Percentiles rank a stretch among this genome's conserved stretches.
phyloP scores from a whole-genome alignment of 2,113 vertebrate species.

The Epinephelus cyanopodus region DNA sequence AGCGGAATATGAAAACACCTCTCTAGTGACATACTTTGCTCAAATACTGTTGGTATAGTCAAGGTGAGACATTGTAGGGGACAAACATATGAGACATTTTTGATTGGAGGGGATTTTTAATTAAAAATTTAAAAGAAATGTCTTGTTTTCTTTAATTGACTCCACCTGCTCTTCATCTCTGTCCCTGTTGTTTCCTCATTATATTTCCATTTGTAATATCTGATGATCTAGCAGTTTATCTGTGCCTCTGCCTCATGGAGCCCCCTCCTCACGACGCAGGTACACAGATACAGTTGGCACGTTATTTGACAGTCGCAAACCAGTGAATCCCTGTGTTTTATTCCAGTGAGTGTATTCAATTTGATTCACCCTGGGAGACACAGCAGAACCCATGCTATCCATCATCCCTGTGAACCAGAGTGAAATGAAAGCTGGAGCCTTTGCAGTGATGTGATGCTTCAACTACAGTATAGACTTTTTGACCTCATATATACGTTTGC shows the following conservation, averaged over 20 bases:
- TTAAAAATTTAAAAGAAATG: neutral
- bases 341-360: conserved; percentile 45
- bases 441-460: neutral
- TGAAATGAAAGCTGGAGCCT: conserved; percentile 13
- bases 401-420: conserved; percentile 37
- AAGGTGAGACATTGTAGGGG: too few relatives aligned
- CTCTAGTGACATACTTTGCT: too few relatives aligned
- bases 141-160: conserved; percentile 31
- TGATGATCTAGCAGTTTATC: conserved; percentile 58
- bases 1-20: too few relatives aligned
- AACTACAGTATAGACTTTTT: neutral
- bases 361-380: conserved; percentile 39
- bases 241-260: conserved; percentile 23
- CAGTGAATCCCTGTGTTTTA: conserved; percentile 51
- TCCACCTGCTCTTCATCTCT: conserved; percentile 46
- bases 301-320: conserved; percentile 57
- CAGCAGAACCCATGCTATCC: conserved; percentile 35
- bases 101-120: neutral
- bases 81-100: too few relatives aligned
- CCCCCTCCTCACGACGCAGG: conserved; percentile 28
- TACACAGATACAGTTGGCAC: conserved; percentile 54
- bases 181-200: conserved; percentile 54
- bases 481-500: conserved; percentile 5
- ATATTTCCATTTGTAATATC: conserved; percentile 52
- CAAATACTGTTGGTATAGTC: too few relatives aligned